A percentile compares a stretch with the other conserved stretches of the same genome.
Conservation (phyloP, 2,797 vertebrate species). For the Enteromius argenteus region DNA sequence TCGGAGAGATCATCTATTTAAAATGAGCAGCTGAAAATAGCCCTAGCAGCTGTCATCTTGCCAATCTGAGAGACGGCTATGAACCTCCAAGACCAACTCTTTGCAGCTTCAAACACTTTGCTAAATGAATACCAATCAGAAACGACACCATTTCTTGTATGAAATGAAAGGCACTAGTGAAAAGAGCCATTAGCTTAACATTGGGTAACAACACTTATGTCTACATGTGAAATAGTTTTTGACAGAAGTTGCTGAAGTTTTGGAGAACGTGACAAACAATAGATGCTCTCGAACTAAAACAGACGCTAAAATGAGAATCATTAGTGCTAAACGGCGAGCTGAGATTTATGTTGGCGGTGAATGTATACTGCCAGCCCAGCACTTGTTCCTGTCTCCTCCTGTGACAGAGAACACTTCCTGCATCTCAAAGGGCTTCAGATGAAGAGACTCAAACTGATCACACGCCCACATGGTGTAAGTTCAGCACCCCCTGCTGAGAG, state of each 20-base stretch:
- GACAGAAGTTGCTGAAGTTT: not conserved
- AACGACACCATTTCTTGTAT: not conserved
- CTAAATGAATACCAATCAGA: not conserved
- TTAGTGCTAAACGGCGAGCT: conserved; percentile 44
- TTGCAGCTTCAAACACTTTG: not conserved
- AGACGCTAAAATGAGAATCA: conserved; percentile 34
- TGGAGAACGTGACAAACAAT: conserved; percentile 12
- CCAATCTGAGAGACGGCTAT: conserved; percentile 14
- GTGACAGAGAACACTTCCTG: conserved; percentile 68
- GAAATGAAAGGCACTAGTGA: not conserved
- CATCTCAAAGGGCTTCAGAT: conserved; percentile 64
- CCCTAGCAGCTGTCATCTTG: conserved; percentile 66
- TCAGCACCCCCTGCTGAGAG: conserved; percentile 62
- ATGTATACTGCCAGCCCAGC: conserved; percentile 30
- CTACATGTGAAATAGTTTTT: conserved; percentile 2
- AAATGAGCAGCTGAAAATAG: conserved; percentile 64
- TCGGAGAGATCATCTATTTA: conserved; percentile 65
- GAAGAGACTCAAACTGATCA: conserved; percentile 70
- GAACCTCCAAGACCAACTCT: conserved; percentile 21
- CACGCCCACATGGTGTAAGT: conserved; percentile 74
- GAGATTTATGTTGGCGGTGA: conserved; percentile 5
- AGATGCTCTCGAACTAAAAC: conserved; percentile 10
- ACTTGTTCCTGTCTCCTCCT: conserved; percentile 60
- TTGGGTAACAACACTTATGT: not conserved
- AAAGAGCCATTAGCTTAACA: conserved; percentile 7